Evolutionary conservation across 1,140 invertebrate genomes (phyloP), one percentile per base, ranked within the genome.

Genomic region (Sesamia nonagrioides): DNA sequence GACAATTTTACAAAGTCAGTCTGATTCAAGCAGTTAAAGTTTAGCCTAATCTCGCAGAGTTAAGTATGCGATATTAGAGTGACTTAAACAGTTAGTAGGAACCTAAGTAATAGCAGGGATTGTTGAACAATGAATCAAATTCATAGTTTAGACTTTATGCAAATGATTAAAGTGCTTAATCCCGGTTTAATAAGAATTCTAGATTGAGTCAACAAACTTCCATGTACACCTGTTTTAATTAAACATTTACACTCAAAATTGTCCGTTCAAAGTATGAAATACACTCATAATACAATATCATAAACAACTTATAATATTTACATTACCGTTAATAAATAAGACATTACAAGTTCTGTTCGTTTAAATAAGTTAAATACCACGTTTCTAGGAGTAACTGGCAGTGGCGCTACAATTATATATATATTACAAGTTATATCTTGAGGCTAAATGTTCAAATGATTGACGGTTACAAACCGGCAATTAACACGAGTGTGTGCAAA

Each of bases 381-480:
- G 66, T 52, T 71, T 71, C 45, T 71, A 71, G 68, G 48, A 37
- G 37, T 71, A 37, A 52, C 45, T 71, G 68, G 54, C 68, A 71
- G 66, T n/a, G 40, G 61, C 7, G 6, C 33, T 21, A 40, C 68
- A 71, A 50, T 52, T 52, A 71, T 48, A 54, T 50, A 54, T 18
- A 48, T 54, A 54, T 71, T 71, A 71, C 27, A 37, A 52, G 48
- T 13, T 35, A 45, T 77, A 69, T 77, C 75, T 77, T 35, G 45
- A 35, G 61, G 75, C 61, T 68, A 63, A 69, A 60, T 40, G 63
- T 17, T 60, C 6, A 18, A 58, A 42, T 76, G 73, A 71, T 8
- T 60, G 79, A 76, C 79, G 42, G 60, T 33, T 54, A 81, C 56
- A 27, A 71, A 54, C 75, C 17, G 18, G 63, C 71, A 82, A 82